Base-by-base conservation (phyloP, 2,888 invertebrate genomes). In the Lordiphosa fenestrarum region DNA sequence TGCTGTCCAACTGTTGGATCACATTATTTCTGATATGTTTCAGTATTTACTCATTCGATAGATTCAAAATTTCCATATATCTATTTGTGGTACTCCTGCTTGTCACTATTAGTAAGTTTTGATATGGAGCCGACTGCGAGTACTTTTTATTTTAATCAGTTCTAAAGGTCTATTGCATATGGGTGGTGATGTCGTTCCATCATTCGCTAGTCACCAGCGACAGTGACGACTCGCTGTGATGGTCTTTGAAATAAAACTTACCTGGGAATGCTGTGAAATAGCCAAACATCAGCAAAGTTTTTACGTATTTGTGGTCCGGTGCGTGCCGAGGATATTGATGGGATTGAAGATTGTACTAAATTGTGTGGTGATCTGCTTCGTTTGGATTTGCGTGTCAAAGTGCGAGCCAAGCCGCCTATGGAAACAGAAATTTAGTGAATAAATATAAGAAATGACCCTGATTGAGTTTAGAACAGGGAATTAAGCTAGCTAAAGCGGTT, bases 241-340 rank as follows among this genome's bases (percentile, higher is more conserved):
- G 10, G 7, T n/a, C n/a, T n/a, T n/a, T n/a, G n/a, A n/a, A n/a
- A n/a, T n/a, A n/a, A n/a, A n/a, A n/a, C n/a, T 35, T 15, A 72
- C 69, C 40, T 6, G n/a, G 4, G 6, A 4, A 69, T 44, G 19
- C 37, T 50, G 6, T 63, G 12, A 21, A 46, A 66, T 38, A 71
- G 7, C 73, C 73, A 69, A 38, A 71, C 47, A 51, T 66, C 66
- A 6, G 44, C 38, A 7, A 33, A 30, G 6, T 44, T 44, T 1
- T n/a, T 30, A 15, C 44, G 44, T 15, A 15, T 15, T 6, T n/a
- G 10, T 4, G 15, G 21, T 6, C 3, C n/a, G 6, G 3, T 12
- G 30, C 10, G 30, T 44, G 13, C 4, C 1, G 7, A 9, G 10
- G 9, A 30, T 30, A 10, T 9, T 4, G 30, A 30, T 10, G 30